These are phyloP conservation scores for Dysmachus trigonus DNA, from an alignment of 2,888 invertebrate species.

Conservation along the genomic window DNA sequence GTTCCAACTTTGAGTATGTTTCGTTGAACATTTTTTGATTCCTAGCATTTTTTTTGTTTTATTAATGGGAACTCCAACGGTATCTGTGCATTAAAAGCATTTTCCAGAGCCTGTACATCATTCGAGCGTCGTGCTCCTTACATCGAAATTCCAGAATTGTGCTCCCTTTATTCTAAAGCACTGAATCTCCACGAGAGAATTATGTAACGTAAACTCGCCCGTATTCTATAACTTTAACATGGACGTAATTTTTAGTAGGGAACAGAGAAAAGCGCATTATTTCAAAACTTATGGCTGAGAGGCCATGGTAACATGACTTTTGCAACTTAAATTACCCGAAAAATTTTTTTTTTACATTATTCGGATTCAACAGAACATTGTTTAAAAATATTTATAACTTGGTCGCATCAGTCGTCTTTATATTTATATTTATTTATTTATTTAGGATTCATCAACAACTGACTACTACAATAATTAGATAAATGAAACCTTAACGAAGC, in stretches of 20 bases:
- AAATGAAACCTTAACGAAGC: too few species aligned
- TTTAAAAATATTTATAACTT: too few species aligned
- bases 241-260: neutral
- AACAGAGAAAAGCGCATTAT: neutral
- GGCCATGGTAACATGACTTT: neutral
- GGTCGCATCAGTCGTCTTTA: too few species aligned
- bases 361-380: neutral
- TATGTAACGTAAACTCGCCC: neutral
- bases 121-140: neutral
- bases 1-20: neutral
- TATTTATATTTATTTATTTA: too few species aligned
- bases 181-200: neutral
- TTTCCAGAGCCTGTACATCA: neutral
- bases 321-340: neutral
- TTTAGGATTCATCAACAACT: too few species aligned
- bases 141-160: neutral
- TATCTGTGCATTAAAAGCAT: neutral
- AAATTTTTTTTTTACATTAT: neutral
- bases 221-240: neutral
- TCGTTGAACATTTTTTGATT: neutral
- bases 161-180: neutral
- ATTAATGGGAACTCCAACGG: neutral
- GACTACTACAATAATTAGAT: too few species aligned
- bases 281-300: neutral
- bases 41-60: neutral